Percentiles rank a stretch among this genome's conserved stretches.
Conservation (phyloP, 2,888 invertebrate genomes). For the Dicyrtoma fusca region DNA sequence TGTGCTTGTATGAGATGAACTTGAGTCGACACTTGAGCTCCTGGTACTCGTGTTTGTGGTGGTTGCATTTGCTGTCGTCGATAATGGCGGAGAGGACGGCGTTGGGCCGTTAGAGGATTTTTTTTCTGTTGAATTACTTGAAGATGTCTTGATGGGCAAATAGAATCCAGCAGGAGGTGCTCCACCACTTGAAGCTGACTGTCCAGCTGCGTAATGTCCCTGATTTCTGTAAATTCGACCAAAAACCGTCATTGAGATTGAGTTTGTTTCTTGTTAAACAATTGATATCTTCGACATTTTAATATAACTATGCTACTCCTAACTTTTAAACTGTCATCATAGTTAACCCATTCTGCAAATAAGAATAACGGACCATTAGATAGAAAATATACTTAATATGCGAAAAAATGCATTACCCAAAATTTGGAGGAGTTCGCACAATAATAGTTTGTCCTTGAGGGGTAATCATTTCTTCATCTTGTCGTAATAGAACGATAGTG, state of each 20-base stretch:
- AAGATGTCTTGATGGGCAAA: conserved; percentile 32
- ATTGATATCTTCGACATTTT: too few species aligned
- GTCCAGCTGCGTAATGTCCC: conserved; percentile 36
- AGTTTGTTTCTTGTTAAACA: too few species aligned
- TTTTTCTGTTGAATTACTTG: neutral
- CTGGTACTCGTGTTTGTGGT: neutral
- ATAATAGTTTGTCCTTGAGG: conserved; percentile 53
- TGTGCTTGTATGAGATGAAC: conserved; percentile 20
- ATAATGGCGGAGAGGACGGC: conserved; percentile 15
- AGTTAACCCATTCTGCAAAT: too few species aligned
- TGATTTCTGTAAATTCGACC: conserved; percentile 30
- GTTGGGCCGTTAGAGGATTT: conserved; percentile 17
- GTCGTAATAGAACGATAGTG: conserved; percentile 50
- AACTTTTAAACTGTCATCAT: too few species aligned
- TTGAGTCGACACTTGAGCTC: conserved; percentile 4
- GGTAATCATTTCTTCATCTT: conserved; percentile 50
- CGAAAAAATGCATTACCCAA: too few species aligned
- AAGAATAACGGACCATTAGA: too few species aligned
- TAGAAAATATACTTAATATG: too few species aligned
- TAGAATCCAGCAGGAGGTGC: conserved; percentile 35
- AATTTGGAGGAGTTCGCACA: conserved; percentile 50
- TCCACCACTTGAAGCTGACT: conserved; percentile 21
- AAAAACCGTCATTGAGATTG: too few species aligned
- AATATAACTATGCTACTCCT: too few species aligned
- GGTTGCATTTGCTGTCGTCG: conserved; percentile 2